Percentiles rank a stretch among this genome's conserved stretches.
These are phyloP conservation scores for Rhinogobius similis DNA, from an alignment of 2,113 vertebrate genomes.

Conservation along the genomic window DNA sequence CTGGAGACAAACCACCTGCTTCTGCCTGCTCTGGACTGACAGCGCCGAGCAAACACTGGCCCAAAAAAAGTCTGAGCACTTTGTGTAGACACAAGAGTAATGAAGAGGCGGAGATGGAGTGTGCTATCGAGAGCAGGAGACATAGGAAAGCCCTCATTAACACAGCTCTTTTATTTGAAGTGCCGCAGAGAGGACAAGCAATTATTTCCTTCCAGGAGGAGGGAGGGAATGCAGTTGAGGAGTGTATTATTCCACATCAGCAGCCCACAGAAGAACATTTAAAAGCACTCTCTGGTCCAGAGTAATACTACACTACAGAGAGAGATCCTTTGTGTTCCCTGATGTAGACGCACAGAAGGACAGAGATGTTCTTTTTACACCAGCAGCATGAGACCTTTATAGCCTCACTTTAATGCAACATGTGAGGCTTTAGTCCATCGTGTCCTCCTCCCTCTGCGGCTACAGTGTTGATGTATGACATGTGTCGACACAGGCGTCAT, in stretches of 20 bases:
- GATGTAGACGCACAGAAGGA: slow-evolving; percentile 10
- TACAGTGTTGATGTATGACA: slow-evolving; percentile 23
- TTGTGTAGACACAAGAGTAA: slow-evolving; percentile 30
- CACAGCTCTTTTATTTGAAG: slow-evolving; percentile 72
- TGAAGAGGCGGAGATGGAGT: slow-evolving; percentile 45
- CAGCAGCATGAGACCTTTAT: slow-evolving; percentile 2
- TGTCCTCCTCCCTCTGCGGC: slow-evolving; percentile 17
- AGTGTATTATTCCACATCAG: slow-evolving; percentile 17
- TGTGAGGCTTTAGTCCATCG: slow-evolving; percentile 18
- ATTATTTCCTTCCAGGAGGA: slow-evolving; percentile 70
- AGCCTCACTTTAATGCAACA: slow-evolving; percentile 23
- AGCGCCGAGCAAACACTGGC: slow-evolving; percentile 10
- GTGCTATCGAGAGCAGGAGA: slow-evolving; percentile 36
- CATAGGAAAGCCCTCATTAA: slow-evolving; percentile 77
- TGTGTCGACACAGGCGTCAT: slow-evolving; percentile 41
- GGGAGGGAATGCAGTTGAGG: slow-evolving; percentile 49
- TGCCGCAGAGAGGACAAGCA: slow-evolving; percentile 68
- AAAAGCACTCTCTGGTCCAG: slow-evolving; percentile 34
- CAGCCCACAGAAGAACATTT: slow-evolving; percentile 14
- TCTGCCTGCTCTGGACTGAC: slow-evolving; percentile 12
- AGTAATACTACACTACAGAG: slow-evolving; percentile 3
- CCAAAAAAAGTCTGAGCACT: slow-evolving; percentile 56
- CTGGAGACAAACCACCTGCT: slow-evolving; percentile 31
- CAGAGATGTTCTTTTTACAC: slow-evolving; percentile 4
- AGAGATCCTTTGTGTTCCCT: slow-evolving; percentile 7